Percentiles rank a stretch among this genome's conserved stretches.
Conservation (phyloP, 2,113 vertebrate species). For the Strigops habroptila region DNA sequence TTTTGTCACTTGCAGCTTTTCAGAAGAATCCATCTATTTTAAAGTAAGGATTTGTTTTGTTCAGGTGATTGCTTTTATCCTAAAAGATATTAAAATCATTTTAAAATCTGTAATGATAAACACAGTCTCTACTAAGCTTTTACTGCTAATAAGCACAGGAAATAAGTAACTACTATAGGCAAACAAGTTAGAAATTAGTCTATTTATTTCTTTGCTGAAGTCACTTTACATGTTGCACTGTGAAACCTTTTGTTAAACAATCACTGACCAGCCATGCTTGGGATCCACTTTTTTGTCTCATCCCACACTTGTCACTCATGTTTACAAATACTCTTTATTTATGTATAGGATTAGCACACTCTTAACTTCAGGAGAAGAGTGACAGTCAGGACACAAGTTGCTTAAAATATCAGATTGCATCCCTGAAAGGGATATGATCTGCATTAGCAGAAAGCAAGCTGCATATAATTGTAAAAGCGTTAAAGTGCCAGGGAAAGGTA, state of each 20-base stretch:
- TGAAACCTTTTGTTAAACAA: not conserved
- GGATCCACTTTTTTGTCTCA: not conserved
- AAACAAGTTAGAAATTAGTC: not conserved
- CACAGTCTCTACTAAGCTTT: not conserved
- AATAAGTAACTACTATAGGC: not conserved
- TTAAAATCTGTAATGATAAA: not conserved
- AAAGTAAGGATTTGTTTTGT: not conserved
- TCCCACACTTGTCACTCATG: rapidly evolving
- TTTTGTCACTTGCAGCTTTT: not conserved
- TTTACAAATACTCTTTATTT: not conserved
- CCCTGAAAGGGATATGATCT: not conserved
- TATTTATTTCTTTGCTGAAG: not conserved
- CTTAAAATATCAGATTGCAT: not conserved
- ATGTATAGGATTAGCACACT: not conserved
- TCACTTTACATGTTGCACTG: not conserved
- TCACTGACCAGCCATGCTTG: not conserved
- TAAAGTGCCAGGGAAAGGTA: not conserved
- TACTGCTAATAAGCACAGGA: not conserved
- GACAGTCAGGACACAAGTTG: not conserved
- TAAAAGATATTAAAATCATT: not conserved
- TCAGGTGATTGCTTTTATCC: not conserved
- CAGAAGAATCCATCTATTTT: not conserved
- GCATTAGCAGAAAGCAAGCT: not conserved
- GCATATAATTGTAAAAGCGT: not conserved
- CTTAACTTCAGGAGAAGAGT: not conserved